Percentiles rank a stretch among this genome's conserved stretches.
Evolutionary conservation across 2,888 invertebrate species (phyloP).

Genomic region (Dasysyrphus albostriatus): DNA sequence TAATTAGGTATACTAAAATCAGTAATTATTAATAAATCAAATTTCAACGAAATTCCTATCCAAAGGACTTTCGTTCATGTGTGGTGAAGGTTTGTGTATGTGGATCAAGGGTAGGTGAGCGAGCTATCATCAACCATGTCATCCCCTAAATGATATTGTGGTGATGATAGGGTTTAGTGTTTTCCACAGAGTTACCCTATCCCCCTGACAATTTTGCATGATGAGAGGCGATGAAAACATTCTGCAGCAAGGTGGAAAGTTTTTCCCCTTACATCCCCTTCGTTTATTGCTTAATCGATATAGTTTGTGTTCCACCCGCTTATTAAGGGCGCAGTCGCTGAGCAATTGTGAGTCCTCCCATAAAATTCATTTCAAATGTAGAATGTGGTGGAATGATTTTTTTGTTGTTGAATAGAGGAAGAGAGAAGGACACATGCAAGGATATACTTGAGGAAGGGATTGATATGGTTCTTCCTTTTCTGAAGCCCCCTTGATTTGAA

Average conservation of each 20-base stretch:
- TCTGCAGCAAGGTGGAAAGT: slow-evolving; percentile 24
- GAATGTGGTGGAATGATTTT: slow-evolving; percentile 49
- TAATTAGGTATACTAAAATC: slow-evolving; percentile 52
- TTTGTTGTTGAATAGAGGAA: not conserved
- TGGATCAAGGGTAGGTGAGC: slow-evolving; percentile 47
- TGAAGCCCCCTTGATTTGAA: slow-evolving; percentile 6
- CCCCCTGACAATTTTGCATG: slow-evolving; percentile 53
- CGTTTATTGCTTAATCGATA: slow-evolving; percentile 45
- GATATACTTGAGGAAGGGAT: slow-evolving; percentile 5
- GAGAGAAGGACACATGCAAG: slow-evolving; percentile 3
- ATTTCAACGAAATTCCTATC: slow-evolving; percentile 53
- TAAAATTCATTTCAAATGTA: slow-evolving; percentile 56
- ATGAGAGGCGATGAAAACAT: slow-evolving; percentile 30
- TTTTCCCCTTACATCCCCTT: slow-evolving; percentile 1
- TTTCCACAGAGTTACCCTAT: slow-evolving; percentile 28
- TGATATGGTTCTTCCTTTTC: slow-evolving; percentile 1
- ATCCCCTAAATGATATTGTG: slow-evolving; percentile 71
- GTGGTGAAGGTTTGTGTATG: not conserved
- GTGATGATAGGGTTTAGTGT: slow-evolving; percentile 64
- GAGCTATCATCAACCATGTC: slow-evolving; percentile 69
- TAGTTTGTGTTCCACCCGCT: slow-evolving; percentile 48
- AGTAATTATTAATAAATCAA: slow-evolving; percentile 73
- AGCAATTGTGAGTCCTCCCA: slow-evolving; percentile 62
- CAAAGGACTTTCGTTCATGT: slow-evolving; percentile 17
- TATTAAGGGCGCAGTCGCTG: slow-evolving; percentile 62